These are phyloP conservation scores for Dendrolimus pini DNA, from an alignment of 2,888 invertebrate genomes.

Conservation along the genomic window DNA sequence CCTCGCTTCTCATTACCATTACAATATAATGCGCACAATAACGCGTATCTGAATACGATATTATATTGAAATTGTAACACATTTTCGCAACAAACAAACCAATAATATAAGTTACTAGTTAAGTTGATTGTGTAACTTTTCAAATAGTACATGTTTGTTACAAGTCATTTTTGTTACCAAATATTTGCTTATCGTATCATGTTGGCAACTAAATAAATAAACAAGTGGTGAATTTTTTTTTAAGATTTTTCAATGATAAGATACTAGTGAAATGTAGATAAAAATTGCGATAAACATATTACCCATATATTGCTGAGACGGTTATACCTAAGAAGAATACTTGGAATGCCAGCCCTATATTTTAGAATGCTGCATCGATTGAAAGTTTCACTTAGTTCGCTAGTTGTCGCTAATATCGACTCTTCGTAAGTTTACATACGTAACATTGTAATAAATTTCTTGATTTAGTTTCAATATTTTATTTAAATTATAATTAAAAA, in stretches of 20 bases:
- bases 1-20: conserved; percentile 39
- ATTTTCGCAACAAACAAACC: conserved; percentile 37
- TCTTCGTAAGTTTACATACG: not conserved
- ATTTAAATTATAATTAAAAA: too few species aligned
- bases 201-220: conserved; percentile 47
- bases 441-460: too few species aligned
- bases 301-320: too few species aligned
- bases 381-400: not conserved
- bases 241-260: conserved; percentile 46
- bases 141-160: conserved; percentile 25
- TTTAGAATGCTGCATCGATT: too few species aligned
- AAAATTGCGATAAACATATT: conserved; percentile 13
- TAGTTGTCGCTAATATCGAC: not conserved
- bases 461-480: too few species aligned
- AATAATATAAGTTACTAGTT: conserved; percentile 25
- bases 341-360: too few species aligned
- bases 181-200: conserved; percentile 55
- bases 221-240: conserved; percentile 52
- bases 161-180: conserved; percentile 32
- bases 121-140: conserved; percentile 38
- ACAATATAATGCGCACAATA: conserved; percentile 36
- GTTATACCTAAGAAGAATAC: too few species aligned
- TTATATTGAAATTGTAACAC: conserved; percentile 25
- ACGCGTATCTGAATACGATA: conserved; percentile 8
- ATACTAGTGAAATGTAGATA: conserved; percentile 60